Evolutionary conservation across 2,888 invertebrate genomes (phyloP).

Genomic region (Linnaemya tessellans): DNA sequence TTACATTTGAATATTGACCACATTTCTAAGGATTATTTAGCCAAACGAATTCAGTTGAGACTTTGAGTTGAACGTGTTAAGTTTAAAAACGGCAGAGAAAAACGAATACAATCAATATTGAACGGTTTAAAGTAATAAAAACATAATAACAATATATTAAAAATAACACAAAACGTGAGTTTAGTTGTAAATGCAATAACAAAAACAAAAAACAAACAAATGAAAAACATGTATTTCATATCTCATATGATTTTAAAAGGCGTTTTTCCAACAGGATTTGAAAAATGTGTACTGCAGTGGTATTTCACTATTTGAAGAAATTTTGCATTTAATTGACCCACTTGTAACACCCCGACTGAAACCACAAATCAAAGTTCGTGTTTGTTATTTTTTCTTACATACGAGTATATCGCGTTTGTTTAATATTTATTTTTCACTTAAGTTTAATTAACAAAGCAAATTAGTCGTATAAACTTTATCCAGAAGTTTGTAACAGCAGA

Average conservation of each 20-base stretch:
- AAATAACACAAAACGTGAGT: conserved; percentile 31
- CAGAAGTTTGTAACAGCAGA: background rate
- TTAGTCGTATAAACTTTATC: background rate
- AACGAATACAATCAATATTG: background rate
- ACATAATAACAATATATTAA: conserved; percentile 1
- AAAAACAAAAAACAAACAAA: background rate
- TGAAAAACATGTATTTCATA: no score
- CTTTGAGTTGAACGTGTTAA: conserved; percentile 61
- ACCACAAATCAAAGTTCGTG: conserved; percentile 35
- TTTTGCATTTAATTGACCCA: conserved; percentile 72
- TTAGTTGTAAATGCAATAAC: background rate
- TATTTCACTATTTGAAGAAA: conserved; percentile 53
- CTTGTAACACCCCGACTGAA: conserved; percentile 57
- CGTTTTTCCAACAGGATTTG: background rate
- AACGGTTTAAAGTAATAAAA: background rate
- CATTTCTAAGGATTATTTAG: conserved; percentile 59
- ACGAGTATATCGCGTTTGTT: background rate
- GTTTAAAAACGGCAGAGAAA: conserved; percentile 51
- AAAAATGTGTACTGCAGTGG: conserved; percentile 9
- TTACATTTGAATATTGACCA: conserved; percentile 70
- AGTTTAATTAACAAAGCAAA: background rate
- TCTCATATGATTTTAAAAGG: no score
- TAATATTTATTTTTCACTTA: conserved; percentile 39
- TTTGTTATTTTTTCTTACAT: background rate
- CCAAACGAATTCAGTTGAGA: conserved; percentile 55